phyloP scores from a whole-genome alignment of 2,888 invertebrate species.

The Elmis aenea region DNA sequence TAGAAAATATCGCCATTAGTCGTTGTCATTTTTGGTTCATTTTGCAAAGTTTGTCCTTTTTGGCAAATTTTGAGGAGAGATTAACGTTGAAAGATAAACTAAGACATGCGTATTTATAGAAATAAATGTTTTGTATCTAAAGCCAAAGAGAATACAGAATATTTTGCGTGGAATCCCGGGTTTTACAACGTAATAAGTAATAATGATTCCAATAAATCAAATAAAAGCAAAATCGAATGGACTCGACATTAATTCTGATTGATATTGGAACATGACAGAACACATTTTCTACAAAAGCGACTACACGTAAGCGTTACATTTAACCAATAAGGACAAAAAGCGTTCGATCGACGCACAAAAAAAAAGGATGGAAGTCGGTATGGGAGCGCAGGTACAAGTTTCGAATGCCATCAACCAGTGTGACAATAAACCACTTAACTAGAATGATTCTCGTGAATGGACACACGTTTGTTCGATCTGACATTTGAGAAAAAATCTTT shows the following conservation, averaged over 20 bases:
- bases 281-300: constrained; percentile 10
- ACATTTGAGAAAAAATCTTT: constrained; percentile 44
- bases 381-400: constrained; percentile 24
- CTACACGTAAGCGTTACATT: too few species aligned
- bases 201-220: too few species aligned
- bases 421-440: constrained; percentile 49
- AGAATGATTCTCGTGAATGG: constrained; percentile 46
- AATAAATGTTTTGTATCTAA: too few species aligned
- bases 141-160: too few species aligned
- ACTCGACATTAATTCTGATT: constrained; percentile 44
- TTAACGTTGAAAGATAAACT: too few species aligned
- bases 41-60: too few species aligned
- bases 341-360: constrained; percentile 10
- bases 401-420: constrained; percentile 36
- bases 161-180: too few species aligned
- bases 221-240: constrained; percentile 9
- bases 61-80: too few species aligned
- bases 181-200: too few species aligned
- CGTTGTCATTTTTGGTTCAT: too few species aligned
- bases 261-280: constrained; percentile 38
- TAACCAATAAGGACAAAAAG: constrained; percentile 9
- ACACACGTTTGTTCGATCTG: constrained; percentile 45
- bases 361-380: constrained; percentile 7
- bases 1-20: too few species aligned
- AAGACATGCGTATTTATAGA: too few species aligned